Conservation (phyloP, 2,888 invertebrate genomes). For the Tetrapedia diversipes region DNA sequence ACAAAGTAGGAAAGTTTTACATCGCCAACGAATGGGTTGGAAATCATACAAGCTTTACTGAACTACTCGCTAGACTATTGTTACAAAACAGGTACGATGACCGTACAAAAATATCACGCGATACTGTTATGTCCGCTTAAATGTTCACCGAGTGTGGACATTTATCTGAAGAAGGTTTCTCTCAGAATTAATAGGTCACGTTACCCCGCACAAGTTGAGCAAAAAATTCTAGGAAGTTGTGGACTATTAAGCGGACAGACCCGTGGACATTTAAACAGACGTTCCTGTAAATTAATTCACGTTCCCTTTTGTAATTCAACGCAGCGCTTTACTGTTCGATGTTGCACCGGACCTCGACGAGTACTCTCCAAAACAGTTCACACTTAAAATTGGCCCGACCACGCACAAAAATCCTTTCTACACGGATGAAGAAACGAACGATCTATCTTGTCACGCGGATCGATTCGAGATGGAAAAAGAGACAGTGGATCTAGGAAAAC, state of each 20-base stretch:
- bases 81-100: constrained; percentile 64
- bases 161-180: no score
- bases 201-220: no score
- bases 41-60: constrained; percentile 58
- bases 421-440: constrained; percentile 26
- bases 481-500: constrained; percentile 59
- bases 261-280: no score
- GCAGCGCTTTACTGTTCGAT: constrained; percentile 75
- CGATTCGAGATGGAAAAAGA: constrained; percentile 26
- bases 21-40: constrained; percentile 33
- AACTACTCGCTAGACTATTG: constrained; percentile 65
- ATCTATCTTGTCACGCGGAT: constrained; percentile 48
- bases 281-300: not conserved
- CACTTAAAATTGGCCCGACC: constrained; percentile 70
- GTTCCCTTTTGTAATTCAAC: constrained; percentile 20
- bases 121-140: no score
- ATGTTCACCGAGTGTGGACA: no score
- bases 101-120: constrained; percentile 37
- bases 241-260: no score
- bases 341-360: constrained; percentile 71
- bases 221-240: no score
- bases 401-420: constrained; percentile 56
- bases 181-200: no score
- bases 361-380: constrained; percentile 55
- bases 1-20: constrained; percentile 66